Evolutionary conservation across 2,888 invertebrate genomes (phyloP), one percentile per base, ranked within the genome.

Genomic region (Antitype chi): DNA sequence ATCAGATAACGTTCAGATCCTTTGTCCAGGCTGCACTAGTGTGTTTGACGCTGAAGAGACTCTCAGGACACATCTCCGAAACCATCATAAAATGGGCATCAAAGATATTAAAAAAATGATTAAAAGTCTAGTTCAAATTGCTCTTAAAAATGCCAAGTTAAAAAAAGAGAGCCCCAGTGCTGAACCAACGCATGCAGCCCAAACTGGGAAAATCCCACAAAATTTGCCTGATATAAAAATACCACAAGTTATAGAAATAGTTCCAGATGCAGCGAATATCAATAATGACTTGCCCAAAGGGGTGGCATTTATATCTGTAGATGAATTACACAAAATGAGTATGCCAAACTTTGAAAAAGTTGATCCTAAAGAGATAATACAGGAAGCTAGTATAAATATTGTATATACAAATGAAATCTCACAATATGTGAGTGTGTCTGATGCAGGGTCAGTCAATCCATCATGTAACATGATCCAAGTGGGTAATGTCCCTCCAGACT

Each of bases 1-100:
- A 1, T 95, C 96, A 38, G 97, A 97, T 88, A 95, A 97, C 85
- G 94, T 96, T 74, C 97, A 97, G 80, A 95, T 98, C 13, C 96
- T 96, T 83, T 98, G 98, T 88, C 98, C 98, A 23, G 98, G 98
- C 15, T 98, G 98, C 89, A 92, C 96, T 1, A 98, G 98, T 90
- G 93, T 97, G 4, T 98, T 98, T 89, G 97, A 97, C 87, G 97
- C 97, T 17, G 97, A 97, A 87, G 97, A 97, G 88, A 97, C 97
- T 0, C 92, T 98, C 0, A 95, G 97, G 85, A 96, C 97, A 9
- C 98, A 98, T 91, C 94, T 98, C 9, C 96, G 97, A 43, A 97
- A 97, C 88, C 98, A 98, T 90, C 98, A 98, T 90, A 97, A 97
- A 92, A 97, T 98, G 95, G 97, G 95, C 55, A 95, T 97, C 75